Base-by-base conservation (phyloP, 1,140 invertebrate genomes). In the Acromyrmex charruanus region DNA sequence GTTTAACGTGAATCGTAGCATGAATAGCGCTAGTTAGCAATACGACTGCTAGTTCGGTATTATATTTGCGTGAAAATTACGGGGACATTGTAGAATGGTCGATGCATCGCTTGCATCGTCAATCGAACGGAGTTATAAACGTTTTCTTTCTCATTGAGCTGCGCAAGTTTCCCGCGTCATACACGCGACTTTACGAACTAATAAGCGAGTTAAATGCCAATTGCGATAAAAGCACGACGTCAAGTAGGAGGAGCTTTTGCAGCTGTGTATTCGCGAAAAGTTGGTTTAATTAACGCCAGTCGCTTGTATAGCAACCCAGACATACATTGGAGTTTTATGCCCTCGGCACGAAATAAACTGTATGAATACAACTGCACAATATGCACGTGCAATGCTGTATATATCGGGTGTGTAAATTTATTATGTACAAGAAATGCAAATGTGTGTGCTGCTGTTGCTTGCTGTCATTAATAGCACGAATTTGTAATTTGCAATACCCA, bases 201-300 rank as follows among this genome's bases (percentile, higher is more conserved):
- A 63, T 55, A 61, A 85, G 58, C 71, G 53, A 28, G 9, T 6
- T 85, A 81, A 79, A 79, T 86, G 49, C 53, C 74, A 61, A 63
- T 61, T 59, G 39, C 80, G 31, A 87, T 55, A 68, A 85, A 77
- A 61, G 31, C 63, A 25, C 35, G 81, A 31, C 39, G 68, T 61
- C 66, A 25, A 63, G 51, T 21, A 65, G 25, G 31, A 21, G 14
- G 7, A 66, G 51, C 49, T 51, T 16, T 25, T 44, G 74, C 35
- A 61, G 75, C 65, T 71, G 39, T 21, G 25, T 66, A 84, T 71
- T 65, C 77, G 65, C 10, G 31, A 51, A 89, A 92, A 92, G 91
- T 92, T 92, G 49, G 71, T 86, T 86, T 92, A 92, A 92, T 92
- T 92, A 91, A 58, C 74, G 55, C 31, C 14, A 14, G 49, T 21